Evolutionary conservation across 2,113 vertebrate genomes (phyloP), one percentile per base, ranked within the genome.

Genomic region (Scopus umbretta): DNA sequence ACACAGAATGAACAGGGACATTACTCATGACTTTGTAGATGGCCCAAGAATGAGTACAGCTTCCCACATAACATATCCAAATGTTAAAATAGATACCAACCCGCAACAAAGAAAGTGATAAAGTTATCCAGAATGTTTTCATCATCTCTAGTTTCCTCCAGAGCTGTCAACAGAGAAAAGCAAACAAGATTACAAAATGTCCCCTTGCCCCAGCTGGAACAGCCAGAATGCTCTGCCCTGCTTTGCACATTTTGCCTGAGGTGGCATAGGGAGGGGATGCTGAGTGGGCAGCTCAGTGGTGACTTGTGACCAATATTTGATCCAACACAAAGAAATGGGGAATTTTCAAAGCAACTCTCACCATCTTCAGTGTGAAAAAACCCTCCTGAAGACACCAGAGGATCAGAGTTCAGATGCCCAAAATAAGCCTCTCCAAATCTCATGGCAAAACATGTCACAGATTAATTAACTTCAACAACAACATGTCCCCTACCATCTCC

Each of bases 71-170:
- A 73, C 21, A 85, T 22, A 91, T 8, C 13, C 26, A 89, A 93
- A 42, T 1, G 8, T 36, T 78, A 81, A 86, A 91, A 88, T 6
- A 90, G 68, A n/a, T 94, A 98, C 99, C 71, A 58, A 99, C 99
- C 99, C 1, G 99, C 99, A 49, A 99, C 98, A 96, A 99, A 99
- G 97, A 99, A 99, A 22, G 99, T 99, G 68, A 99, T 95, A 13
- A 99, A 99, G 65, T 99, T 99, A 97, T 99, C 99, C 97, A 99
- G 52, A 97, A 99, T 98, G 16, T 97, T 92, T 95, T 99, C 98
- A 27, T 98, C 98, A 4, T 99, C 98, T 88, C 97, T 98, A 32
- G 97, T 90, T 7, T 96, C 97, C 47, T 98, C 98, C 79, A 98
- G 97, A 70, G 98, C 99, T 99, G 97, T 23, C 14, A 86, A 63